These are phyloP conservation scores for Nowickia ferox DNA, from an alignment of 2,888 invertebrate species.

Conservation along the genomic window DNA sequence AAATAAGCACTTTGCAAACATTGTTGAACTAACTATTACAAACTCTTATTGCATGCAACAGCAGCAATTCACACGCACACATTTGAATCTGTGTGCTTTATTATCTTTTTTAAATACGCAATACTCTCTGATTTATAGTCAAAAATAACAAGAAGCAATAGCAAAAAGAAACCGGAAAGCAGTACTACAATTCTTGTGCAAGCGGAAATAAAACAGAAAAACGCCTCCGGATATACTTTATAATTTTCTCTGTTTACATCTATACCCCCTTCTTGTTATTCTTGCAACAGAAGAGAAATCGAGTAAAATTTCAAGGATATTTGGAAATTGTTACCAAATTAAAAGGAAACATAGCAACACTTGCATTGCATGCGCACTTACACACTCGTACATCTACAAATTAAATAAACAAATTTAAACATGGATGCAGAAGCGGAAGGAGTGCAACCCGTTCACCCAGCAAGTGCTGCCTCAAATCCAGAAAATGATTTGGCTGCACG, in stretches of 20 bases:
- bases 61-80: slow-evolving; percentile 28
- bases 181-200: slow-evolving; percentile 39
- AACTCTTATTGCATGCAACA: slow-evolving; percentile 47
- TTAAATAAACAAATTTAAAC: slow-evolving; percentile 49
- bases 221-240: slow-evolving; percentile 58
- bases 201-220: slow-evolving; percentile 48
- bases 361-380: background rate
- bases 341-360: background rate
- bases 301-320: slow-evolving; percentile 21
- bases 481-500: slow-evolving; percentile 84
- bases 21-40: slow-evolving; percentile 28
- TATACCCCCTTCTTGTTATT: background rate
- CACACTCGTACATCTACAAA: background rate
- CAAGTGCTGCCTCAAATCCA: slow-evolving; percentile 74
- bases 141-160: slow-evolving; percentile 53
- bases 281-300: slow-evolving; percentile 6
- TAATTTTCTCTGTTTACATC: slow-evolving; percentile 32
- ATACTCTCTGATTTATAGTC: slow-evolving; percentile 58
- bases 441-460: slow-evolving; percentile 79
- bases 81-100: slow-evolving; percentile 14
- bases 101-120: slow-evolving; percentile 50
- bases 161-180: slow-evolving; percentile 54
- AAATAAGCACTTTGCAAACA: slow-evolving; percentile 50
- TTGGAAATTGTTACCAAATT: slow-evolving; percentile 38
- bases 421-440: slow-evolving; percentile 83